Evolutionary conservation across 2,113 vertebrate genomes (phyloP), one percentile per base, ranked within the genome.

Genomic region (Silurus asotus): DNA sequence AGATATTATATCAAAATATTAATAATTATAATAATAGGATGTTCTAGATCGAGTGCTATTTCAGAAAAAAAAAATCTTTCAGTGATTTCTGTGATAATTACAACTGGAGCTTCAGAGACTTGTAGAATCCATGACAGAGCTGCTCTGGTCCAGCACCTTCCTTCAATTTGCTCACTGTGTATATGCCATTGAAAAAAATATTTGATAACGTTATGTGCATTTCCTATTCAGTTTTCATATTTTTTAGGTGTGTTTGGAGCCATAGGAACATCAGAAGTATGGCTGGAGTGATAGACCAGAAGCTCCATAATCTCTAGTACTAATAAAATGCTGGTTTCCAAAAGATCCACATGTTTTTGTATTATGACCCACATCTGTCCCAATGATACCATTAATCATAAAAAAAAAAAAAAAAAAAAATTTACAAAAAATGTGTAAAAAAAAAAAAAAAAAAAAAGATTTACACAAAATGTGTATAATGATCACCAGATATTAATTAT

Each of bases 191-290:
- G 19, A 19, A 2, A 45, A 70, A 37, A 15, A 15, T 13, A 1
- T 56, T 28, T 19, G 17, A 17, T 17, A 37, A 37, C 3, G 37
- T 37, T 37, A 28, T 56, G 28, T 70, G 51, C 8, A 28, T 69
- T 69, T 55, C 55, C 10, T 48, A 45, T 48, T 70, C 17, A 56
- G n/a, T 72, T 45, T 48, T 6, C 13, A 37, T 19, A 2, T 59
- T 84, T 75, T 8, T 19, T 17, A 84, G 67, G 69, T 51, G 13
- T 84, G 69, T 9, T 19, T 74, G 14, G 82, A 83, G 8, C 19
- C 25, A 23, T 83, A 59, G 19, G 49, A 74, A 61, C 4, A 23
- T 23, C 19, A 10, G 8, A 74, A 74, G 45, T 49, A 4, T 74
- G 45, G 19, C 70, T 74, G 8, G 17, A 49, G 70, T 9, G 23